phyloP scores from a whole-genome alignment of 30 jellyfish, hydroid and myxozoan genomes.

The Nemopilema nomurai region DNA sequence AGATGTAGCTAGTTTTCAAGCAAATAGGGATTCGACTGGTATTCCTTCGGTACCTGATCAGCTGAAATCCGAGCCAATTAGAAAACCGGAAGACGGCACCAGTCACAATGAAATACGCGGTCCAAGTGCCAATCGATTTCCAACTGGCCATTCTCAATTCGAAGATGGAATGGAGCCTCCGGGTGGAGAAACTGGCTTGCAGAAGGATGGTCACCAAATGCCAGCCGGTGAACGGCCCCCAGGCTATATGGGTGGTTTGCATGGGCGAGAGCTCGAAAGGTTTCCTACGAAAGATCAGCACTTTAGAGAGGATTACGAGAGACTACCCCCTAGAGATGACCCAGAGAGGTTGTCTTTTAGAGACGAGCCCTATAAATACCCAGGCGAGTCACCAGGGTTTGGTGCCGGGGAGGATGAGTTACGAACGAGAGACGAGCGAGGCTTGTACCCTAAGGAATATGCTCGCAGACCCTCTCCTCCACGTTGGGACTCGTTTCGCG shows the following conservation, averaged over 20 bases:
- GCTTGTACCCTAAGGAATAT: not conserved
- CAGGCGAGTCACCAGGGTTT: not conserved
- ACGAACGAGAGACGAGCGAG: constrained; percentile 14
- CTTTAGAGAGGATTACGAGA: not conserved
- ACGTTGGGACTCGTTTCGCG: constrained; percentile 55
- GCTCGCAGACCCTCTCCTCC: constrained; percentile 35
- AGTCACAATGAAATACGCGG: not conserved
- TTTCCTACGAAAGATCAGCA: not conserved
- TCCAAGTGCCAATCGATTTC: not conserved
- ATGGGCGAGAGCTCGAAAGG: not conserved
- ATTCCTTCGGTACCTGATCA: too few relatives aligned
- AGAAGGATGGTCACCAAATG: not conserved
- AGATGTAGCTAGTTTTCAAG: too few relatives aligned
- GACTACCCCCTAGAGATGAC: constrained; percentile 9
- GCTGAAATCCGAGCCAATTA: too few relatives aligned
- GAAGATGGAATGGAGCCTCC: not conserved
- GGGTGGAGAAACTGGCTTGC: not conserved
- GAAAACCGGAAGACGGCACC: not conserved
- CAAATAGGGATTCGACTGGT: too few relatives aligned
- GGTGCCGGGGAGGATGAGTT: constrained; percentile 1
- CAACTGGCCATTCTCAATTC: not conserved
- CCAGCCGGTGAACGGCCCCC: not conserved
- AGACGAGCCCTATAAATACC: constrained; percentile 22
- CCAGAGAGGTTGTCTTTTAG: constrained; percentile 20
- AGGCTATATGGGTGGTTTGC: not conserved